Conservation (phyloP, 2,113 vertebrate species). For the Albula goreensis region DNA sequence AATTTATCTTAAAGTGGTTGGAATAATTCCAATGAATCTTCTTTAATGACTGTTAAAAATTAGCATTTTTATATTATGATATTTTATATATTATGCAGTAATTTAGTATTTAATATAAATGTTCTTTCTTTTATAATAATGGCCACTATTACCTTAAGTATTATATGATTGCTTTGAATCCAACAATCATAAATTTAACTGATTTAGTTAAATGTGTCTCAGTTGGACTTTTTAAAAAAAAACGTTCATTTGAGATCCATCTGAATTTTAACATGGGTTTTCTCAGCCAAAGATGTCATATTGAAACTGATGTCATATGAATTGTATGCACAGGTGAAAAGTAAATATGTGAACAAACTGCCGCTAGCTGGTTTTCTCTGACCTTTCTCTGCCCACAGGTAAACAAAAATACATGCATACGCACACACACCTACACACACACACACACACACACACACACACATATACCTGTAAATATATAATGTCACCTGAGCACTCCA, state of each 20-base stretch:
- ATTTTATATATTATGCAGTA: neutral
- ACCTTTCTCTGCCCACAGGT: neutral
- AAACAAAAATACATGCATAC: too few species aligned
- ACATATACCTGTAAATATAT: neutral
- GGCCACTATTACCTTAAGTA: neutral
- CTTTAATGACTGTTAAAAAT: neutral
- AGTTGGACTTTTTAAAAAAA: neutral
- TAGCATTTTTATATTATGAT: neutral
- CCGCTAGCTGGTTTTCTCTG: neutral
- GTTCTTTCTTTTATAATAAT: neutral
- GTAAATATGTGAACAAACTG: neutral
- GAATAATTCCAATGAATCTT: neutral
- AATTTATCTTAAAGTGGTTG: neutral
- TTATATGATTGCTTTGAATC: neutral
- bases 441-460: neutral
- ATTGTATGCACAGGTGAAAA: neutral
- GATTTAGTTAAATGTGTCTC: neutral
- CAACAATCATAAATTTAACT: neutral
- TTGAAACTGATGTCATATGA: neutral
- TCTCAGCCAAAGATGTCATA: neutral
- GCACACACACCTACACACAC: neutral
- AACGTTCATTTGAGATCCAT: neutral
- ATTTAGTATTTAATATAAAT: neutral
- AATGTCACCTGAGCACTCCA: neutral
- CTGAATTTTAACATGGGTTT: neutral